phyloP scores from a whole-genome alignment of 2,888 invertebrate genomes.

The Blera fallax region DNA sequence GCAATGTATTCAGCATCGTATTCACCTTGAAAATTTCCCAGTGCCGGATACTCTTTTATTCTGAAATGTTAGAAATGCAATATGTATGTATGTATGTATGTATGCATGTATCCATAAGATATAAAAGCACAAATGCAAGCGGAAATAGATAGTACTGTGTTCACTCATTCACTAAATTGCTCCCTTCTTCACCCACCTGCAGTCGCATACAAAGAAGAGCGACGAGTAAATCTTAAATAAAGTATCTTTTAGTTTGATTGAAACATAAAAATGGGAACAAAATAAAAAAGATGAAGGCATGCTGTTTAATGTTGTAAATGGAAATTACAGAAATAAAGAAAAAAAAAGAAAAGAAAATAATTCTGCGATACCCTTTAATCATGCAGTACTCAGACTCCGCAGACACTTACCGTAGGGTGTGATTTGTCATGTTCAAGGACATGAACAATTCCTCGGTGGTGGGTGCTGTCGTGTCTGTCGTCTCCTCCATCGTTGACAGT shows the following conservation, averaged over 20 bases:
- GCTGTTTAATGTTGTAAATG: not conserved
- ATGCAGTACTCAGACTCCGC: not conserved
- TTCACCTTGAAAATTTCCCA: slow-evolving; percentile 76
- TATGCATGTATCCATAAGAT: not conserved
- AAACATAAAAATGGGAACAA: slow-evolving; percentile 1
- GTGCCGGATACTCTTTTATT: slow-evolving; percentile 65
- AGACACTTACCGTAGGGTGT: slow-evolving; percentile 52
- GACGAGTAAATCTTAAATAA: not conserved
- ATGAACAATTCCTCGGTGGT: slow-evolving; percentile 21
- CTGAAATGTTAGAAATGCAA: slow-evolving; percentile 20
- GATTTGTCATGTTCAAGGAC: slow-evolving; percentile 52
- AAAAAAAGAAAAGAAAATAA: not conserved
- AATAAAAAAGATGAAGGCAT: not conserved
- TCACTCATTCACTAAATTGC: not conserved
- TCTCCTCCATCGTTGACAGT: slow-evolving; percentile 25
- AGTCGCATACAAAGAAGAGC: not conserved
- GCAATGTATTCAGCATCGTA: slow-evolving; percentile 78
- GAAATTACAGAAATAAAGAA: not conserved
- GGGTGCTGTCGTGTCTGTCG: not conserved
- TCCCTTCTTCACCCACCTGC: not conserved
- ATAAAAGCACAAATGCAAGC: not conserved
- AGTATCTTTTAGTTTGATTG: slow-evolving; percentile 10
- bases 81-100: not conserved
- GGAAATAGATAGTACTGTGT: not conserved
- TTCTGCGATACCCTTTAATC: not conserved